Percentiles rank a stretch among this genome's conserved stretches.
These are phyloP conservation scores for Bos taurus DNA, from an alignment of 2,113 vertebrate species.

Conservation along the genomic window DNA sequence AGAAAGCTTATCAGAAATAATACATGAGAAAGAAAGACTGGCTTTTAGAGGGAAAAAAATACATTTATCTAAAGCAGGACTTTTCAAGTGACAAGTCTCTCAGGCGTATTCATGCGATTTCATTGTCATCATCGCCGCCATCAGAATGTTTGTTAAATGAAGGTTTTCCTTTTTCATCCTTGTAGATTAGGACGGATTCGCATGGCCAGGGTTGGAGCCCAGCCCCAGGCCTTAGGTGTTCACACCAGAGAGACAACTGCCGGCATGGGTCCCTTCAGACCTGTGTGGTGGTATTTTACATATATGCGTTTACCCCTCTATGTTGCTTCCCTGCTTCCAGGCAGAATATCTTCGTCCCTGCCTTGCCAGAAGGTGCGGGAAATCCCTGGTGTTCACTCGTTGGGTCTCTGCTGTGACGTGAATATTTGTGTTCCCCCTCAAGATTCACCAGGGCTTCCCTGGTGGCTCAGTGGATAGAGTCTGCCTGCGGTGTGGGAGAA, in stretches of 20 bases:
- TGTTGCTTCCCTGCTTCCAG: background rate
- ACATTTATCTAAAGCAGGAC: background rate
- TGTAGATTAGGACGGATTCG: background rate
- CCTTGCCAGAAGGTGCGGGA: background rate
- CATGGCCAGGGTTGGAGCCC: background rate
- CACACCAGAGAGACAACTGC: background rate
- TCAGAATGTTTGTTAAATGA: background rate
- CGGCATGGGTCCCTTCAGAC: background rate
- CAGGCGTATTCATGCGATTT: accelerated
- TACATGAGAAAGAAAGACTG: background rate
- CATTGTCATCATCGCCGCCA: background rate
- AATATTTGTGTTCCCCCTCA: background rate
- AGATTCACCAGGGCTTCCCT: background rate
- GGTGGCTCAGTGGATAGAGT: background rate
- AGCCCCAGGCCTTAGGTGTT: background rate
- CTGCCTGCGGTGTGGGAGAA: background rate
- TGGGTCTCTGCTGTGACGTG: background rate
- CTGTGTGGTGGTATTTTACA: background rate
- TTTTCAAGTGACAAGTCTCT: background rate
- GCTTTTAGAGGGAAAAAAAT: background rate
- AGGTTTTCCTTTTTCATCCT: background rate
- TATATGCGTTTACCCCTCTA: background rate
- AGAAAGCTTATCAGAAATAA: background rate
- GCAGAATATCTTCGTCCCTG: background rate
- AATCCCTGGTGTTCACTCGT: background rate